Percentiles rank a stretch among this genome's conserved stretches.
These are phyloP conservation scores for Gryon sp. DNA, from an alignment of 1,140 invertebrate species.

Conservation along the genomic window DNA sequence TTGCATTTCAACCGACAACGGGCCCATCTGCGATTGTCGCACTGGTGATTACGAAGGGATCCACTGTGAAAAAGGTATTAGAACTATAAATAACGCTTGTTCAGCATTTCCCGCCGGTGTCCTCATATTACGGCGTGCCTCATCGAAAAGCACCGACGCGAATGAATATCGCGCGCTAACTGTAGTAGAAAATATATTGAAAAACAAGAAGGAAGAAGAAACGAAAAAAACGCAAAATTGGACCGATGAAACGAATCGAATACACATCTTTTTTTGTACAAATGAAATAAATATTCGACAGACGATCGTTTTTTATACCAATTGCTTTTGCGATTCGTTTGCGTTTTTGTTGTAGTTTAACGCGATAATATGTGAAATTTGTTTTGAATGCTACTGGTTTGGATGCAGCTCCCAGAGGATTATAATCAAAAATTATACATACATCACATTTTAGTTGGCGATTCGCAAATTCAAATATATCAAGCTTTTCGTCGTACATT, in stretches of 20 bases:
- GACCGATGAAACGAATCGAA: conserved; percentile 27
- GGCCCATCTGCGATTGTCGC: conserved; percentile 95
- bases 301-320: conserved; percentile 18
- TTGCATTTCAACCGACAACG: conserved; percentile 95
- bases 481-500: conserved; percentile 32
- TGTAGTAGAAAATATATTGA: conserved; percentile 5
- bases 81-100: conserved; percentile 53
- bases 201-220: not conserved
- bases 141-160: conserved; percentile 33
- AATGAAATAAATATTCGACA: conserved; percentile 21
- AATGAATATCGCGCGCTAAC: conserved; percentile 37
- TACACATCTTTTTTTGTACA: conserved; percentile 15
- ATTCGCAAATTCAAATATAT: conserved; percentile 41
- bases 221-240: conserved; percentile 10
- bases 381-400: conserved; percentile 20
- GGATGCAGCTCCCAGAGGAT: conserved; percentile 16
- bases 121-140: conserved; percentile 44
- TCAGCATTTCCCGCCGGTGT: conserved; percentile 26
- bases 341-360: conserved; percentile 30
- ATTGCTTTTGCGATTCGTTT: conserved; percentile 34
- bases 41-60: conserved; percentile 94
- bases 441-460: conserved; percentile 49
- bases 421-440: conserved; percentile 23
- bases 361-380: conserved; percentile 21
- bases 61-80: conserved; percentile 94